Evolutionary conservation across 2,113 vertebrate species (phyloP), one percentile per base, ranked within the genome.

Genomic region (Hipposideros armiger): DNA sequence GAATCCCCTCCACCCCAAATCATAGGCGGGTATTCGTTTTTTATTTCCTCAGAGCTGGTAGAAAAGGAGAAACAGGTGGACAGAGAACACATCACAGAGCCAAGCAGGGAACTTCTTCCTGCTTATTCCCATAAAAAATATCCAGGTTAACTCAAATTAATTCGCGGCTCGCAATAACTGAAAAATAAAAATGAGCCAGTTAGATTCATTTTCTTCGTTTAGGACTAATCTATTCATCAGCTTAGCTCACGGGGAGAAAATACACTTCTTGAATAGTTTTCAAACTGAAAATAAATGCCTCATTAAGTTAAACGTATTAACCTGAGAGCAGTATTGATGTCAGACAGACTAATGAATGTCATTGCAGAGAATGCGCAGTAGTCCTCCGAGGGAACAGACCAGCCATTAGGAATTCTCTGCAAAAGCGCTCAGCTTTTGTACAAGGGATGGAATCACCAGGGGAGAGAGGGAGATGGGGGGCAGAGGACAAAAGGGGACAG

Each of bases 271-370:
- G 92, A 98, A 92, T 97, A 97, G 93, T 94, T 98, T 98, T 96
- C 88, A 78, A 96, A 89, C 94, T 92, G 97, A 96, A 98, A 98
- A 98, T 95, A 98, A 98, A 98, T 97, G 98, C 97, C 96, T 98
- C 98, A 98, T 98, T 98, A 98, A 97, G 93, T 97, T 95, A 97
- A 98, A 98, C 90, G 84, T 94, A 97, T 98, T 96, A 98, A 98
- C 98, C 97, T 76, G 94, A 96, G 96, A 97, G 70, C 81, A 94
- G 97, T 92, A 91, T 97, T 95, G 95, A 96, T 97, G 98, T 98
- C 98, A 95, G 95, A 52, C 24, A 96, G 97, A 96, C 94, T 96
- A 98, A 98, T 97, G 96, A 96, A 97, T 66, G 69, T 66, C 47
- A 47, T 96, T 93, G 86, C 22, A 50, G 64, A 83, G 90, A 96